A percentile compares a stretch with the other conserved stretches of the same genome.
Conservation (phyloP, 2,113 vertebrate species). For the Caloenas nicobarica region DNA sequence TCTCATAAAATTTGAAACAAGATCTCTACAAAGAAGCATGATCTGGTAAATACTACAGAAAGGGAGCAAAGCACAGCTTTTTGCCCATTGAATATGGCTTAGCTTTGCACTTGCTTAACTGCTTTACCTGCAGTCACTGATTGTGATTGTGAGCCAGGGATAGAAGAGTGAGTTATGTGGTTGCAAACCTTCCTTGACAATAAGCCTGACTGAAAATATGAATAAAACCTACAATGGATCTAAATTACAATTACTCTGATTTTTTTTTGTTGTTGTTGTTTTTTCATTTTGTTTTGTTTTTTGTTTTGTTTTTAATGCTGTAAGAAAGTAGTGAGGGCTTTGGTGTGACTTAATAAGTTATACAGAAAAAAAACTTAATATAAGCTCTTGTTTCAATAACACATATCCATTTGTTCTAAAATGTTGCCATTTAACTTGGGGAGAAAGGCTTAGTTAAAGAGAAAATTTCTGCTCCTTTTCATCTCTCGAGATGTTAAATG, state of each 20-base stretch:
- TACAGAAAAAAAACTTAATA: not conserved
- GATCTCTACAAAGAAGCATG: not conserved
- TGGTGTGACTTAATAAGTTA: not conserved
- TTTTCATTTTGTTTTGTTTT: too few species aligned
- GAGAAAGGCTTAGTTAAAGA: not conserved
- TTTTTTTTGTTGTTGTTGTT: too few species aligned
- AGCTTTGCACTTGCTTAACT: not conserved
- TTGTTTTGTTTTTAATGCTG: not conserved
- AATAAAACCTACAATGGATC: not conserved
- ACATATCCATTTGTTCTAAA: not conserved
- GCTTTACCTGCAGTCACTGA: not conserved
- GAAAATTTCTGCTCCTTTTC: not conserved
- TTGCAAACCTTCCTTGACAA: not conserved
- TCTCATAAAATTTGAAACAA: not conserved
- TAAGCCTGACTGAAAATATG: not conserved
- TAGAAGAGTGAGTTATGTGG: not conserved
- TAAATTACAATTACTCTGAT: not conserved
- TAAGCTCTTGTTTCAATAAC: not conserved
- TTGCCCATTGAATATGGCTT: not conserved
- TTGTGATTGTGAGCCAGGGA: not conserved
- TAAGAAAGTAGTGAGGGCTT: not conserved
- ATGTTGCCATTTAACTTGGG: not conserved
- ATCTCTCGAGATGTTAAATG: not conserved
- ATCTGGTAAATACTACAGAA: not conserved
- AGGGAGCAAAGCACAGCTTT: not conserved